Conservation (phyloP, 2,888 invertebrate genomes). For the Coecobrya sp. region DNA sequence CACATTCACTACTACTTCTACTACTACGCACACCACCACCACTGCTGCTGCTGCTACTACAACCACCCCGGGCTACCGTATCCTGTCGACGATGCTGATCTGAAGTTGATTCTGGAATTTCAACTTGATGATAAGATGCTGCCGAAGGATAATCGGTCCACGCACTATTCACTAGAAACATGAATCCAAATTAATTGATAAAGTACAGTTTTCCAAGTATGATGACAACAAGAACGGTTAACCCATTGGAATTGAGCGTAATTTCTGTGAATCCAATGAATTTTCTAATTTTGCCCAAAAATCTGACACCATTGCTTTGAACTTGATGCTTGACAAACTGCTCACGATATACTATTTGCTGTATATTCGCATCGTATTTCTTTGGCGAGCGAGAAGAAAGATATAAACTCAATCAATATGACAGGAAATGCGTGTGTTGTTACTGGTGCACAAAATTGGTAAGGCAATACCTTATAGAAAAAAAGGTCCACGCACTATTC, state of each 20-base stretch:
- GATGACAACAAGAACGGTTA: background rate
- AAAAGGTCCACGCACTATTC: constrained; percentile 48
- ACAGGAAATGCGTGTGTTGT: constrained; percentile 13
- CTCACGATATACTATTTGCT: background rate
- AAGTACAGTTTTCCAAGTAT: too few species aligned
- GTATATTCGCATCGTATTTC: background rate
- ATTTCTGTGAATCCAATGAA: background rate
- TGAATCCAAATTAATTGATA: background rate
- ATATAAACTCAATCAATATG: constrained; percentile 12
- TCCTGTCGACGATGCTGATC: background rate
- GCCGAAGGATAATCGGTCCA: constrained; percentile 2
- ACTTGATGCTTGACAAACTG: background rate
- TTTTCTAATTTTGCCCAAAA: background rate
- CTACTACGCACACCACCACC: constrained; percentile 12
- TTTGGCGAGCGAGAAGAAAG: background rate
- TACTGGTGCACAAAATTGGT: constrained; percentile 1
- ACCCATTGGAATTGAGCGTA: background rate
- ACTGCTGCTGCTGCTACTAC: background rate
- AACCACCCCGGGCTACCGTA: background rate
- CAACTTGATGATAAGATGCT: background rate
- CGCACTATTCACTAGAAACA: constrained; percentile 61
- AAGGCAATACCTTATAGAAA: background rate
- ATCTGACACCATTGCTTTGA: background rate
- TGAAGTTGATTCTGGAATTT: background rate
- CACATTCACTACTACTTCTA: background rate